phyloP scores from a whole-genome alignment of 2,888 invertebrate genomes.

The Odiellus spinosus region DNA sequence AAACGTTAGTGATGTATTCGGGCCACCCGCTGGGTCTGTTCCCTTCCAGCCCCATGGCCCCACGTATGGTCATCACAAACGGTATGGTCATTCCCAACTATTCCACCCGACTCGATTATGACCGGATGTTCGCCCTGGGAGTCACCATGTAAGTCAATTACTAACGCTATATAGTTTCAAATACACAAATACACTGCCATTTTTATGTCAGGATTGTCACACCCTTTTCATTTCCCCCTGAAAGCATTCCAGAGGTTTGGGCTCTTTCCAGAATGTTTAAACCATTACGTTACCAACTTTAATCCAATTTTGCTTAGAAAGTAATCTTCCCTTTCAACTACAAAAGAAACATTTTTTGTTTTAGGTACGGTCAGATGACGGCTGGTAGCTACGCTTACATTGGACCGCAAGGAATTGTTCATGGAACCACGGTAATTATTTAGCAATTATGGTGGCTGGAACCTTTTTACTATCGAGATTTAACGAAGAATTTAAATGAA shows the following conservation, averaged over 20 bases:
- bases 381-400: slow-evolving; percentile 47
- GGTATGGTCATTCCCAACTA: slow-evolving; percentile 48
- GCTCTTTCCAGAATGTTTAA: background rate
- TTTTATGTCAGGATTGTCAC: background rate
- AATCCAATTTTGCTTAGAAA: background rate
- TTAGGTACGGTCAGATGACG: slow-evolving; percentile 46
- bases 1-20: slow-evolving; percentile 43
- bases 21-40: slow-evolving; percentile 45
- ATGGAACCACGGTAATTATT: slow-evolving; percentile 41
- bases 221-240: background rate
- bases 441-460: background rate
- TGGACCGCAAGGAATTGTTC: slow-evolving; percentile 47
- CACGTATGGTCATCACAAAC: slow-evolving; percentile 42
- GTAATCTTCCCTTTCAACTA: background rate
- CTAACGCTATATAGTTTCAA: background rate
- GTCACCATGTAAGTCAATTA: slow-evolving; percentile 36
- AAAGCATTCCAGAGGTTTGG: background rate
- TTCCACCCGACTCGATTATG: slow-evolving; percentile 38
- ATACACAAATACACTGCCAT: background rate
- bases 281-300: background rate
- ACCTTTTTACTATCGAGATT: background rate
- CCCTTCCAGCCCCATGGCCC: slow-evolving; percentile 33
- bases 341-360: background rate
- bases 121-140: slow-evolving; percentile 42
- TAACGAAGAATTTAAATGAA: no score